Evolutionary conservation across 2,888 invertebrate genomes (phyloP).

Genomic region (Hypercompe scribonia): DNA sequence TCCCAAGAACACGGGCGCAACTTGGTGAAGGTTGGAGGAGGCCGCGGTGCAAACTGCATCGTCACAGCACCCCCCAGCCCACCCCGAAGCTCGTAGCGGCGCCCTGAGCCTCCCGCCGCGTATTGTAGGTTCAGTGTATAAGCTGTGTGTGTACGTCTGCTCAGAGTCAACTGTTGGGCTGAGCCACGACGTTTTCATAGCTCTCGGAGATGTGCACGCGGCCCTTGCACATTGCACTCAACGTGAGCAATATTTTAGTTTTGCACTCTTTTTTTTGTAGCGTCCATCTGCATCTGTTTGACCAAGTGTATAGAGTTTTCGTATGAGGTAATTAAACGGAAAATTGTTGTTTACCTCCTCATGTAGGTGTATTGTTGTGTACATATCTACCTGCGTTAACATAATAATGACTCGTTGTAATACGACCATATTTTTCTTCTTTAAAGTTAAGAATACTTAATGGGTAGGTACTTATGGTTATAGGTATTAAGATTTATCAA

Average conservation of each 20-base stretch:
- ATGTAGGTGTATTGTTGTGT: slow-evolving; percentile 5
- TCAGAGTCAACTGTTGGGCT: slow-evolving; percentile 82
- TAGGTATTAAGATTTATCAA: too few relatives aligned
- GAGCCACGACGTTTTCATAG: slow-evolving; percentile 78
- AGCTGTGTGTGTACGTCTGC: slow-evolving; percentile 67
- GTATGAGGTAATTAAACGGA: slow-evolving; percentile 38
- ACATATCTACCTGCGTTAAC: slow-evolving; percentile 22
- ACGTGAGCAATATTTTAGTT: slow-evolving; percentile 71
- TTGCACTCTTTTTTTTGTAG: slow-evolving; percentile 44
- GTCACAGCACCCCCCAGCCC: slow-evolving; percentile 74
- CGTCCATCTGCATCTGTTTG: slow-evolving; percentile 45
- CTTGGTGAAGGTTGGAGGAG: slow-evolving; percentile 86
- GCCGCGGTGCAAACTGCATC: slow-evolving; percentile 86
- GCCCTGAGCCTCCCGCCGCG: slow-evolving; percentile 63
- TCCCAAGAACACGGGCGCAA: slow-evolving; percentile 86
- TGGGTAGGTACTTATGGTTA: background rate
- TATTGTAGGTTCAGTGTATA: slow-evolving; percentile 71
- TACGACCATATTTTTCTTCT: slow-evolving; percentile 17
- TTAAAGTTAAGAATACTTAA: background rate
- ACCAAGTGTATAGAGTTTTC: slow-evolving; percentile 47
- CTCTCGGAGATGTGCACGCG: slow-evolving; percentile 65
- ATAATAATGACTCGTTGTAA: slow-evolving; percentile 32
- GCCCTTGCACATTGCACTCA: slow-evolving; percentile 58
- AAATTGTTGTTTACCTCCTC: slow-evolving; percentile 27
- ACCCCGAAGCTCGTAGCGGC: slow-evolving; percentile 58